Evolutionary conservation across 2,113 vertebrate genomes (phyloP), one percentile per base, ranked within the genome.

Genomic region (Syngnathus floridae): DNA sequence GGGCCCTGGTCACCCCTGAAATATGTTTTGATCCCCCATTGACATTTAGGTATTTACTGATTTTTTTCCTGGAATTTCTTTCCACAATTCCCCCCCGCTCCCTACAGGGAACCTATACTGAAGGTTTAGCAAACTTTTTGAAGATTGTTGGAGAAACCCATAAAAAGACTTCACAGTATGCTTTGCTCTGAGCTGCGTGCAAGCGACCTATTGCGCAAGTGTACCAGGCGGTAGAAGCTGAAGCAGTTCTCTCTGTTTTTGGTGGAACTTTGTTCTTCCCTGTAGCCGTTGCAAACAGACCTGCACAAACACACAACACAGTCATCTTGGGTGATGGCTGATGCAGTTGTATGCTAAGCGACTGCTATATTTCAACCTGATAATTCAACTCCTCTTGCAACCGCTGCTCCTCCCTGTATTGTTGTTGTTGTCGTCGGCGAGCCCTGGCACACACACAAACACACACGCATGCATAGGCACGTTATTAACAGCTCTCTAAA

Each of bases 211-310:
- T 16, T 38, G 16, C n/a, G 38, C n/a, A 16, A 22, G n/a, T n/a
- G 9, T 66, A 97, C 96, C 93, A 72, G 96, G 82, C 79, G 93
- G 93, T 54, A 97, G 88, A 48, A 93, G 88, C 87, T 95, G 91
- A 66, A 99, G 90, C 55, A 95, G 84, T 21, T 85, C 87, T 59
- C 95, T 90, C 74, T 93, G 93, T 69, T 88, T 89, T 77, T 96
- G 93, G 73, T 92, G 92, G 80, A 96, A 96, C 70, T 81, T 55
- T 73, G 94, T 93, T 82, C 94, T 91, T 37, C 94, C 93, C 82
- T 90, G 91, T 76, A 93, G 92, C 72, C 93, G 93, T 70, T 92
- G 90, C 77, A 97, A 84, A 69, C 90, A 89, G 74, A 94, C 73
- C 85, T 92, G 81, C 61, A 68, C 65, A 58, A 61, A 58, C 36